phyloP scores from a whole-genome alignment of 2,888 invertebrate species.

The Drosophila acutilabella region DNA sequence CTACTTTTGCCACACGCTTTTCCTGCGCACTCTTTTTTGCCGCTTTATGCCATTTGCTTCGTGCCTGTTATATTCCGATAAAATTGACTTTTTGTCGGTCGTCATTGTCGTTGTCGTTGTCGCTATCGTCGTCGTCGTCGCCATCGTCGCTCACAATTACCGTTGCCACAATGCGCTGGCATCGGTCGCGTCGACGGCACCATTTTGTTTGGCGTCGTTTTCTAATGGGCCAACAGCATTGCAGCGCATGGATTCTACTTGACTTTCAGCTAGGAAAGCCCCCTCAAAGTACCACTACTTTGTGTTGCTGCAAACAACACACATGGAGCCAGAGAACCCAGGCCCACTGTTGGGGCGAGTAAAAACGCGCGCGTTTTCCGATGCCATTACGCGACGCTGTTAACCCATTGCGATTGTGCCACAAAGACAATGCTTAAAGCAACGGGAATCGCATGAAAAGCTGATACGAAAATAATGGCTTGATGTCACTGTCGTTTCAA shows the following conservation, averaged over 20 bases:
- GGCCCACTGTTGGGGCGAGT: conserved; percentile 26
- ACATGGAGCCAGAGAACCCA: conserved; percentile 22
- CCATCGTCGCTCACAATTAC: conserved; percentile 11
- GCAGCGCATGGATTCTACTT: conserved; percentile 64
- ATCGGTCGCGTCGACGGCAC: conserved; percentile 59
- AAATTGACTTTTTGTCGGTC: conserved; percentile 81
- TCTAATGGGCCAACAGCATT: conserved; percentile 77
- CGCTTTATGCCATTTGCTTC: conserved; percentile 53
- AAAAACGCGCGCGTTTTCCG: conserved; percentile 54
- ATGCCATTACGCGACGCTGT: conserved; percentile 15
- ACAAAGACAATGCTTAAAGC: conserved; percentile 14
- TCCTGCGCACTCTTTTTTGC: conserved; percentile 28
- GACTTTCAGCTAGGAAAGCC: conserved; percentile 29
- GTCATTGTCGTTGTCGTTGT: conserved; percentile 38
- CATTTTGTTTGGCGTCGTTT: conserved; percentile 80
- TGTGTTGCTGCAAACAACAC: conserved; percentile 2
- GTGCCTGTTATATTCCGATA: conserved; percentile 82
- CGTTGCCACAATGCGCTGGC: conserved; percentile 19
- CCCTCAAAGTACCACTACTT: not conserved
- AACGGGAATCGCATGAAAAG: conserved; percentile 2
- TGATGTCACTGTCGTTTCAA: conserved; percentile 1
- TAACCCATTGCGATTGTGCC: conserved; percentile 22
- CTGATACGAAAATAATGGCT: not conserved
- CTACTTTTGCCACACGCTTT: conserved; percentile 45
- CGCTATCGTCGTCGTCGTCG: conserved; percentile 11